phyloP scores from a whole-genome alignment of 2,888 invertebrate species.

The Strigamia maritima region DNA sequence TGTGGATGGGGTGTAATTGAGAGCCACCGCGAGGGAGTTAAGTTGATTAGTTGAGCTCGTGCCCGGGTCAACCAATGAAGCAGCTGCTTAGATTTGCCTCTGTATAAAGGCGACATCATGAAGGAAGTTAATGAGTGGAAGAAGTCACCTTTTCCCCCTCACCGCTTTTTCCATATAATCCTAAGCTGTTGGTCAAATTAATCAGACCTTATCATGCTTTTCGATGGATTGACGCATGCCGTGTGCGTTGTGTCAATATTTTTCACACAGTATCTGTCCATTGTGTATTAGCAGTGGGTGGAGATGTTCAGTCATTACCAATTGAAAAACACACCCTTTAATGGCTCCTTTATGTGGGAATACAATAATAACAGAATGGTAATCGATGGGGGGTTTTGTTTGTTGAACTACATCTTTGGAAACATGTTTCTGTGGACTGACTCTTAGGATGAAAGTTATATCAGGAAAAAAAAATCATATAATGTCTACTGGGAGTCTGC shows the following conservation, averaged over 20 bases:
- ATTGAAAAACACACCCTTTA: not conserved
- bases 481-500: no score
- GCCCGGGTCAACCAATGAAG: conserved; percentile 21
- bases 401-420: no score
- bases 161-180: not conserved
- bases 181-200: not conserved
- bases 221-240: not conserved
- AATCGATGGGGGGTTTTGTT: no score
- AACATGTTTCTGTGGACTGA: no score
- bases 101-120: conserved; percentile 17
- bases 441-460: no score
- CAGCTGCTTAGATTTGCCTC: conserved; percentile 3
- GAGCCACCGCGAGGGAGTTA: conserved; percentile 14
- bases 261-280: not conserved
- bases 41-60: conserved; percentile 27
- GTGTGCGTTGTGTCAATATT: not conserved
- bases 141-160: not conserved
- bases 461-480: no score
- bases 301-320: not conserved
- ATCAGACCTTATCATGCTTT: not conserved
- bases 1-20: conserved; percentile 11
- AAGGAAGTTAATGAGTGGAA: conserved; percentile 27
- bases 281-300: not conserved
- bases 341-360: not conserved
- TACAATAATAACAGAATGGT: not conserved